Percentiles rank a stretch among this genome's conserved stretches.
Conservation (phyloP, 2,888 invertebrate genomes). For the Geophilus truncorum region DNA sequence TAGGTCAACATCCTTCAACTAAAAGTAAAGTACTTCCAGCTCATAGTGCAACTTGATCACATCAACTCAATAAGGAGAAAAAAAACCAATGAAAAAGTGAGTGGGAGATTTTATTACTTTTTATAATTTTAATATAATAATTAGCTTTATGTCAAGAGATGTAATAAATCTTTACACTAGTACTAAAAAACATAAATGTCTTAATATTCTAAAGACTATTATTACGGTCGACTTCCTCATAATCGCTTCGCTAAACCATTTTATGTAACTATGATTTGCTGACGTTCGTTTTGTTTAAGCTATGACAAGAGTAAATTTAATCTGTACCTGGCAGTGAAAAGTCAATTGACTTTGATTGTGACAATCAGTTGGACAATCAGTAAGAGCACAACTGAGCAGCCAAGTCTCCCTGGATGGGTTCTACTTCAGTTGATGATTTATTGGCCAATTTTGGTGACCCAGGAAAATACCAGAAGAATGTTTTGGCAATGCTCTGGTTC, state of each 20-base stretch:
- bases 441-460: constrained; percentile 35
- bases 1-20: background rate
- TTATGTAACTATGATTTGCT: background rate
- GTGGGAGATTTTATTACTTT: too few species aligned
- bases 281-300: background rate
- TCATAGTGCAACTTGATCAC: too few species aligned
- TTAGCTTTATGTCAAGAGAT: too few species aligned
- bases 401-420: background rate
- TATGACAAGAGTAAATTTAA: background rate
- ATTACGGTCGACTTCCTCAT: background rate
- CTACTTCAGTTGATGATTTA: constrained; percentile 34
- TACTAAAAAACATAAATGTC: background rate
- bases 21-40: too few species aligned
- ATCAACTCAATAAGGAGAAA: too few species aligned
- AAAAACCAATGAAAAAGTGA: too few species aligned
- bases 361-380: background rate
- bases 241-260: background rate
- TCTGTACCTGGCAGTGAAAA: constrained; percentile 14
- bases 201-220: background rate
- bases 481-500: constrained; percentile 33
- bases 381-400: background rate
- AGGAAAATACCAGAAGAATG: constrained; percentile 34
- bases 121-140: too few species aligned
- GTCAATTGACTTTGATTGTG: background rate
- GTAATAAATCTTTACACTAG: too few species aligned